Conservation (phyloP, 2,797 vertebrate species). For the Intellagama lesueurii region DNA sequence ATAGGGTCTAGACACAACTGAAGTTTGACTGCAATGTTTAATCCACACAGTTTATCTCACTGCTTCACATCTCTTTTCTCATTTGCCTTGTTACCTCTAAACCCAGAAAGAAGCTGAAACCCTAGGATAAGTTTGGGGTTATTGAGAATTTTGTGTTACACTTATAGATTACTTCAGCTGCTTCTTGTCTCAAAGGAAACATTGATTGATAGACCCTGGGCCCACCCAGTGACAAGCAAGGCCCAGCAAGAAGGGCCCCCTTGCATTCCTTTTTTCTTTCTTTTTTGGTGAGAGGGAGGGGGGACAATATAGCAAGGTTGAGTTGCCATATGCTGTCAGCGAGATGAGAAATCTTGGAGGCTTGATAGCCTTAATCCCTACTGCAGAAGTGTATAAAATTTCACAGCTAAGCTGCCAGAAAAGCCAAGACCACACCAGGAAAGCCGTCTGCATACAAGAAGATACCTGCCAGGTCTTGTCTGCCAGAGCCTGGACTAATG, state of each 20-base stretch:
- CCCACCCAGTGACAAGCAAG: constrained; percentile 27
- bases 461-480: constrained; percentile 86
- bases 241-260: constrained; percentile 29
- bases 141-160: constrained; percentile 35
- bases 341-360: constrained; percentile 74
- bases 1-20: neutral
- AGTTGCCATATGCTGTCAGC: constrained; percentile 68
- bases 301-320: constrained; percentile 43
- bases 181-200: constrained; percentile 46
- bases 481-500: constrained; percentile 84
- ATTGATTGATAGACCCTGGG: constrained; percentile 22
- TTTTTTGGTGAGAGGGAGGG: neutral
- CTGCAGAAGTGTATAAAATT: constrained; percentile 86
- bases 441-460: constrained; percentile 81
- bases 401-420: constrained; percentile 83
- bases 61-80: neutral
- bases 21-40: constrained; percentile 12
- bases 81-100: constrained; percentile 32
- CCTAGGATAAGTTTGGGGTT: neutral
- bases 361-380: constrained; percentile 82
- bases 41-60: constrained; percentile 32
- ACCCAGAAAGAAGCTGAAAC: constrained; percentile 51
- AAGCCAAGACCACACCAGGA: constrained; percentile 84
- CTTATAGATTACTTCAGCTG: constrained; percentile 29
- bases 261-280: constrained; percentile 43